These are phyloP conservation scores for Eledona agricola DNA, from an alignment of 2,888 invertebrate species.

Conservation along the genomic window DNA sequence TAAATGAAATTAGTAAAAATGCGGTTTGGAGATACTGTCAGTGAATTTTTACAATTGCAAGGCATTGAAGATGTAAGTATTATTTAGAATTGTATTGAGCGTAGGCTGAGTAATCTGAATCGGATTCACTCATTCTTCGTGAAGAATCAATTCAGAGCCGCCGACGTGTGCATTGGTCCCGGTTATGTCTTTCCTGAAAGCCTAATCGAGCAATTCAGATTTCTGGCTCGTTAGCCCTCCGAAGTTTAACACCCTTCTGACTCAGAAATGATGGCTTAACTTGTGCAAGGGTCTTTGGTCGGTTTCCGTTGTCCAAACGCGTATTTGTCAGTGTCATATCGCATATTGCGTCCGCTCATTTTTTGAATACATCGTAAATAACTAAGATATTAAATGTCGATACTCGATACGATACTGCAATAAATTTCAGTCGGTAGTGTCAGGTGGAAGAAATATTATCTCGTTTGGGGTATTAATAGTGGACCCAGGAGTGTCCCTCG, in stretches of 20 bases:
- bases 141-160: constrained; percentile 39
- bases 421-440: constrained; percentile 24
- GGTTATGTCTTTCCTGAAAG: constrained; percentile 40
- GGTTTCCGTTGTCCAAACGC: constrained; percentile 10
- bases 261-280: constrained; percentile 39
- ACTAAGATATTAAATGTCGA: constrained; percentile 37
- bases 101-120: constrained; percentile 1
- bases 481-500: constrained; percentile 24
- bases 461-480: constrained; percentile 29
- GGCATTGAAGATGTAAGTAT: too few species aligned
- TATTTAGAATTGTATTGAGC: not conserved
- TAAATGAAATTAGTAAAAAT: too few species aligned
- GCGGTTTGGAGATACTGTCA: too few species aligned
- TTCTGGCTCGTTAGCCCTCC: constrained; percentile 41
- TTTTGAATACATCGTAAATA: constrained; percentile 33
- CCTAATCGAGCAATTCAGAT: constrained; percentile 41
- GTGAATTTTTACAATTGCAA: too few species aligned
- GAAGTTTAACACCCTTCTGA: constrained; percentile 34
- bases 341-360: constrained; percentile 14
- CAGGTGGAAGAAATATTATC: constrained; percentile 26
- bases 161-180: constrained; percentile 38
- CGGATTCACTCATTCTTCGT: constrained; percentile 11
- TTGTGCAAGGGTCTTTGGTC: constrained; percentile 18
- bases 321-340: constrained; percentile 31
- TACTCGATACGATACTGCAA: constrained; percentile 23